Evolutionary conservation across 2,888 invertebrate species (phyloP).

Genomic region (Euclidia mi): DNA sequence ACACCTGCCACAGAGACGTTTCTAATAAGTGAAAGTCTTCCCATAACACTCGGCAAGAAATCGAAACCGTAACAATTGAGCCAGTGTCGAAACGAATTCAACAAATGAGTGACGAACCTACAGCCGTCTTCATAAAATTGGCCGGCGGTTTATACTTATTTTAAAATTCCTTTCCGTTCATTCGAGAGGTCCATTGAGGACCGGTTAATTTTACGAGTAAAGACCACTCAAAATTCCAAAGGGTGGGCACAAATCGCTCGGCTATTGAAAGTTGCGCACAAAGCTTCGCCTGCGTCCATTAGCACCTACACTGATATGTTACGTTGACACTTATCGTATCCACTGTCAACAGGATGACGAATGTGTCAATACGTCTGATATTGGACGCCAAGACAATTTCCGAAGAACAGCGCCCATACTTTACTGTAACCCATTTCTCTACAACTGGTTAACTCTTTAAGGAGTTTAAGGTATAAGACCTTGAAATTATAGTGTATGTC

Average conservation of each 20-base stretch:
- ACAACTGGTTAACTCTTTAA: too few relatives aligned
- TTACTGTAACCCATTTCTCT: too few relatives aligned
- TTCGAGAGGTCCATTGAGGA: conserved; percentile 71
- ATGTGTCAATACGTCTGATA: conserved; percentile 41
- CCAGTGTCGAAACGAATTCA: conserved; percentile 32
- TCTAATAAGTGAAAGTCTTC: conserved; percentile 49
- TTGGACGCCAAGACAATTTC: not conserved
- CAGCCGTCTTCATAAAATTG: conserved; percentile 60
- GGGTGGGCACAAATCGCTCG: conserved; percentile 77
- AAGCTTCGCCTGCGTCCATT: conserved; percentile 73
- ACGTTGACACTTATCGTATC: conserved; percentile 68
- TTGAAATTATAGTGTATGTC: too few relatives aligned
- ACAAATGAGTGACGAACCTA: conserved; percentile 38
- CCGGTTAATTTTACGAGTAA: conserved; percentile 77
- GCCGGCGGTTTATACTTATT: conserved; percentile 66
- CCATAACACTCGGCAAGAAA: conserved; percentile 41
- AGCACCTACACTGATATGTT: conserved; percentile 76
- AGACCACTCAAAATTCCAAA: conserved; percentile 74
- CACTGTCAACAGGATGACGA: conserved; percentile 67
- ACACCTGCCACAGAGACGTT: conserved; percentile 7
- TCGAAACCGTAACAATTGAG: conserved; percentile 46
- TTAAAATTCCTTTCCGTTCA: conserved; percentile 74
- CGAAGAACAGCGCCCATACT: too few relatives aligned
- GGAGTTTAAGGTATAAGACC: too few relatives aligned
- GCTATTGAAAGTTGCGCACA: conserved; percentile 79